Conservation (phyloP, 2,113 vertebrate genomes). For the Podocnemis expansa region DNA sequence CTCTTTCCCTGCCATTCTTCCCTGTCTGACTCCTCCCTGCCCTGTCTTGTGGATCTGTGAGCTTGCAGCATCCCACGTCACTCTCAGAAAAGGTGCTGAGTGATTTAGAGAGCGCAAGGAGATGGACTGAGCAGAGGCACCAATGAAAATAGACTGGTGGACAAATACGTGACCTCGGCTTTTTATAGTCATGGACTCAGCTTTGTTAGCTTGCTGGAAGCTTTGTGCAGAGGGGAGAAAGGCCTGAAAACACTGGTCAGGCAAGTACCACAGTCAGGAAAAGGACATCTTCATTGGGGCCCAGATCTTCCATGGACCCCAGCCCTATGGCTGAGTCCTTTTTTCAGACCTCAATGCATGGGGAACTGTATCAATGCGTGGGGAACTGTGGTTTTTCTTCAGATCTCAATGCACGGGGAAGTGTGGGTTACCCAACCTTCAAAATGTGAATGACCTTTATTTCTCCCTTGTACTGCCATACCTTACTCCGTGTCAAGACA, state of each 20-base stretch:
- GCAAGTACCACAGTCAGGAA: background rate
- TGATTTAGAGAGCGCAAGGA: background rate
- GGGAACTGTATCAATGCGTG: background rate
- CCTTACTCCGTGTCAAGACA: background rate
- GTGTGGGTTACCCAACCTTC: background rate
- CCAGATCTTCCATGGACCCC: background rate
- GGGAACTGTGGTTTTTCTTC: background rate
- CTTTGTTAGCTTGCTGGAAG: background rate
- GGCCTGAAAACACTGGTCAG: background rate
- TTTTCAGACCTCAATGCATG: background rate
- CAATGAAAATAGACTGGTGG: constrained; percentile 34
- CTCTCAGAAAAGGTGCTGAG: background rate
- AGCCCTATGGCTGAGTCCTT: background rate
- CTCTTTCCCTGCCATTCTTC: background rate
- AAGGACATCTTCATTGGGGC: background rate
- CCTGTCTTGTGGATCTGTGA: background rate
- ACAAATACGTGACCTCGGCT: constrained; percentile 7
- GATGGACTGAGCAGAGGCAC: background rate
- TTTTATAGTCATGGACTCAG: constrained; percentile 26
- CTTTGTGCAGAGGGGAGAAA: background rate
- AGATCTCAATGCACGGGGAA: background rate
- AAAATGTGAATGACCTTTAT: too few species aligned
- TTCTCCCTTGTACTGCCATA: background rate
- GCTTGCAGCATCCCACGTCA: background rate
- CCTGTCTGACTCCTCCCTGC: background rate